Percentiles rank a stretch among this genome's conserved stretches.
Conservation (phyloP, 2,113 vertebrate genomes). For the Brachionichthys hirsutus region DNA sequence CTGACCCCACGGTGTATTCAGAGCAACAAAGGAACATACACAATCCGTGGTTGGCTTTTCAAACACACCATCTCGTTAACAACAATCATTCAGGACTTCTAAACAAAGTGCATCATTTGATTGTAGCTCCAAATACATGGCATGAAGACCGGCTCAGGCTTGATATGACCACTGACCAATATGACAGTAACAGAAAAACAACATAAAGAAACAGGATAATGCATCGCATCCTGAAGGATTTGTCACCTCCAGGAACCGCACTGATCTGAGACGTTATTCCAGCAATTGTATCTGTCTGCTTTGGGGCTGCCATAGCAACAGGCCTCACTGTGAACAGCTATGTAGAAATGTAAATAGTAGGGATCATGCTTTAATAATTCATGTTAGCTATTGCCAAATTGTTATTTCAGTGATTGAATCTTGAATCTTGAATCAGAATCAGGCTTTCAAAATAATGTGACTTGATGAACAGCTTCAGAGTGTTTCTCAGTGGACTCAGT, state of each 20-base stretch:
- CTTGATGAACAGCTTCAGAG: not conserved
- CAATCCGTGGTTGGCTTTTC: not conserved
- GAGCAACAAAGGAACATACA: not conserved
- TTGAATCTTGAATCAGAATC: no score
- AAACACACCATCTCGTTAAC: not conserved
- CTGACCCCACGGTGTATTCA: not conserved
- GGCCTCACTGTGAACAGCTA: conserved; percentile 23
- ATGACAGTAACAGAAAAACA: not conserved
- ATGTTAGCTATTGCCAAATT: not conserved
- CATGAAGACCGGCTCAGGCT: not conserved
- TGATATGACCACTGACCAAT: not conserved
- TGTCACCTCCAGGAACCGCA: not conserved
- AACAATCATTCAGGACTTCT: not conserved
- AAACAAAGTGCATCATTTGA: not conserved
- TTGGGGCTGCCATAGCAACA: conserved; percentile 54
- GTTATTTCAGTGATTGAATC: no score
- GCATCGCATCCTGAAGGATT: not conserved
- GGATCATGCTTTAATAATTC: not conserved
- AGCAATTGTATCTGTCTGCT: not conserved
- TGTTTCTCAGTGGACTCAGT: not conserved
- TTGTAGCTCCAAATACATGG: not conserved
- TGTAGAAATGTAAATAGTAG: not conserved
- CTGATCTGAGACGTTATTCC: not conserved
- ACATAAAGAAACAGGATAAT: not conserved
- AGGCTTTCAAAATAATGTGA: conserved; percentile 11